Base-by-base conservation (phyloP, 2,888 invertebrate genomes). In the Glyphotaelius pellucidus region DNA sequence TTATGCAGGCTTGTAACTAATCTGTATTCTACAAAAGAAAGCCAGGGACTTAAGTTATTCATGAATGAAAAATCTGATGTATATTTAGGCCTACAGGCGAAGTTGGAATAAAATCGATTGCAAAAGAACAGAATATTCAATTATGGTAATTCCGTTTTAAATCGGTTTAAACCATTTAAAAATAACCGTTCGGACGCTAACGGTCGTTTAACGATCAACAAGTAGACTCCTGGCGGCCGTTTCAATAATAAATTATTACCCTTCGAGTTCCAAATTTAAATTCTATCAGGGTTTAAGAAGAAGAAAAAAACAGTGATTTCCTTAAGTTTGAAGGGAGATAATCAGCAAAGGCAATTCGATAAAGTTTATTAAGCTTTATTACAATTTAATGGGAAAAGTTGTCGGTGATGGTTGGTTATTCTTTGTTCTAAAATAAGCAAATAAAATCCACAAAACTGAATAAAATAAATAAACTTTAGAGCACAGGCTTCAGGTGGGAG, bases 161-260 rank as follows among this genome's bases (percentile, higher is more conserved):
- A n/a, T 67, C 9, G 67, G 9, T n/a, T 67, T 67, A 67, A 67
- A 67, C 67, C 67, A 67, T 67, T 67, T 67, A 67, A 67, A 67
- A 67, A 67, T 67, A 67, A 67, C 67, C 67, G 67, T 67, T 67
- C 67, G 67, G n/a, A 67, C 67, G 67, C 67, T 67, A 67, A 67
- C 67, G 67, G n/a, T 2, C 67, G n/a, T 67, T 67, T 67, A 67
- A n/a, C n/a, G 67, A 67, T 67, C 67, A 67, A 67, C 67, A 67
- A 67, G 67, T 67, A 25, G 67, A 67, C 67, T 67, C 25, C 67
- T n/a, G 67, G 67, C 67, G 67, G 67, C n/a, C 67, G 67, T 67
- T 67, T 7, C 25, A 67, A 67, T 67, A 67, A 47, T 47, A 47
- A 47, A 67, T 67, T 67, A 67, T 67, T n/a, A n/a, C 25, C 25